Evolutionary conservation across 2,888 invertebrate species (phyloP).

Genomic region (Catocala fraxini): DNA sequence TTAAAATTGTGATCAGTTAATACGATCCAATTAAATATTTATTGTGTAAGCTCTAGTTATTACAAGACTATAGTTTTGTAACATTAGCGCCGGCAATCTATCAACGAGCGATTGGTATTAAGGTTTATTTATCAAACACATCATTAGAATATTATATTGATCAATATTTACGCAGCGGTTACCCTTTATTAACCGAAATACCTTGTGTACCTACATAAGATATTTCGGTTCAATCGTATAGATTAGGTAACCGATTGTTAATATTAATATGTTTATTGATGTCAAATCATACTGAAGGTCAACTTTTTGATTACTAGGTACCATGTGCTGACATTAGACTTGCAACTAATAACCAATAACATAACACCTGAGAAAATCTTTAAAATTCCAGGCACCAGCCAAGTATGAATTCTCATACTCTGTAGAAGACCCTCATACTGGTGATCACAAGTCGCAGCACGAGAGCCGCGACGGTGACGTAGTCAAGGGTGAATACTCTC

Average conservation of each 20-base stretch:
- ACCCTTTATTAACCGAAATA: slow-evolving; percentile 6
- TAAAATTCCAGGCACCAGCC: slow-evolving; percentile 74
- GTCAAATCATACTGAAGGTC: no score
- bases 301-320: no score
- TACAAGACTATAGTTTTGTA: slow-evolving; percentile 76
- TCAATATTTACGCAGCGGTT: slow-evolving; percentile 36
- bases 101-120: slow-evolving; percentile 70
- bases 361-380: background rate
- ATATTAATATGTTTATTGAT: no score
- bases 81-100: slow-evolving; percentile 68
- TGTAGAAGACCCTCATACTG: slow-evolving; percentile 87
- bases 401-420: slow-evolving; percentile 88
- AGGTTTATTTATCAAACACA: slow-evolving; percentile 73
- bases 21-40: slow-evolving; percentile 79
- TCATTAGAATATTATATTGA: slow-evolving; percentile 59
- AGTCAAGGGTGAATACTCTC: slow-evolving; percentile 85
- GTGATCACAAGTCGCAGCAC: slow-evolving; percentile 85
- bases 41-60: slow-evolving; percentile 78
- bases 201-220: background rate
- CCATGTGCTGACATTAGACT: no score
- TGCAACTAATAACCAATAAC: no score
- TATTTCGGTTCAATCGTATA: background rate
- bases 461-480: slow-evolving; percentile 82
- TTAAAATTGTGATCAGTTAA: slow-evolving; percentile 79
- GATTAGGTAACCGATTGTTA: no score